phyloP scores from a whole-genome alignment of 2,888 invertebrate genomes.

The Tipula helvola region DNA sequence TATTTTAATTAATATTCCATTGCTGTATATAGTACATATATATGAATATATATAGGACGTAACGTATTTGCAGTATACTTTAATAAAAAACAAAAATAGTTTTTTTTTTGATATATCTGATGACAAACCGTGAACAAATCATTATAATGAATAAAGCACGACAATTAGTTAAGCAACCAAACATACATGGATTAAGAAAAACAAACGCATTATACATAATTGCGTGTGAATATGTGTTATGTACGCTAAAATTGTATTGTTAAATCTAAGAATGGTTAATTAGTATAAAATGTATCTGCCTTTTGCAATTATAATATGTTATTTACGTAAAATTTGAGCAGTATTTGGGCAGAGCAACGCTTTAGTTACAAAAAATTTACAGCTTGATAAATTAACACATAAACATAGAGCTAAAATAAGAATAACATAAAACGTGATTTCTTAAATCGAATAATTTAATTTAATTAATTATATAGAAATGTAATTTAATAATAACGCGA shows the following conservation, averaged over 20 bases:
- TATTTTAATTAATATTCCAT: neutral
- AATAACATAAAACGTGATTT: neutral
- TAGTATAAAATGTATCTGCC: too few species aligned
- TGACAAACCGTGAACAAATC: neutral
- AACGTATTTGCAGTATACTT: neutral
- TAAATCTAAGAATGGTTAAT: too few species aligned
- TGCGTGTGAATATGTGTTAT: too few species aligned
- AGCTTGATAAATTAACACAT: neutral
- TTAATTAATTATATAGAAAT: neutral
- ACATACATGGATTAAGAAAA: too few species aligned
- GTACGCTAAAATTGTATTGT: too few species aligned
- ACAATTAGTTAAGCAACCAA: neutral
- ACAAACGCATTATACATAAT: too few species aligned
- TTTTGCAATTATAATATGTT: too few species aligned
- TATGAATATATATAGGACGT: too few species aligned
- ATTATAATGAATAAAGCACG: neutral
- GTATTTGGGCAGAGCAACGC: neutral
- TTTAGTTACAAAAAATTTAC: neutral
- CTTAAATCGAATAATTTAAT: neutral
- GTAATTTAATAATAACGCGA: neutral
- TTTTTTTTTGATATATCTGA: neutral
- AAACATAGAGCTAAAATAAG: neutral
- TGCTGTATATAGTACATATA: neutral
- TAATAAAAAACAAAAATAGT: neutral
- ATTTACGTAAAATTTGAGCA: too few species aligned